phyloP scores from a whole-genome alignment of 2,113 vertebrate species.

The Thamnaconus septentrionalis region DNA sequence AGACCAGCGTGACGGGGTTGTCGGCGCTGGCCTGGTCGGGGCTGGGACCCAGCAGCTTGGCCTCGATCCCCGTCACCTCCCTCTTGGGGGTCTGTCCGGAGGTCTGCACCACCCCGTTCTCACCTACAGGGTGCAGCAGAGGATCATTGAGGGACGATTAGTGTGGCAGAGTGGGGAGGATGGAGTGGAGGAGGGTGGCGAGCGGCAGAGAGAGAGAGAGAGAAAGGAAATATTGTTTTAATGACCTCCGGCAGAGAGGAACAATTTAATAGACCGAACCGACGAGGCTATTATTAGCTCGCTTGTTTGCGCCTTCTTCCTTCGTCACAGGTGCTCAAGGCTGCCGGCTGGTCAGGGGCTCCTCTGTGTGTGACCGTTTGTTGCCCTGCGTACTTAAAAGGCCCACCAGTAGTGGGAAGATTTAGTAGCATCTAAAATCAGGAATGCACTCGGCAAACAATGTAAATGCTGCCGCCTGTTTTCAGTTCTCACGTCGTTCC shows the following conservation, averaged over 20 bases:
- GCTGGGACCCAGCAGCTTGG: slow-evolving; percentile 77
- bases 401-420: too few relatives aligned
- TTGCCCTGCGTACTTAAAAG: slow-evolving; percentile 42
- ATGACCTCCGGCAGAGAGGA: slow-evolving; percentile 40
- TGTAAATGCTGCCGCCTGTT: too few relatives aligned
- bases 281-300: slow-evolving; percentile 33
- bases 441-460: too few relatives aligned
- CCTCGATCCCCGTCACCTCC: slow-evolving; percentile 85
- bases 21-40: slow-evolving; percentile 84
- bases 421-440: too few relatives aligned
- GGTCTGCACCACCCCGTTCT: slow-evolving; percentile 84
- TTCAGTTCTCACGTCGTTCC: too few relatives aligned
- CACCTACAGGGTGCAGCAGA: slow-evolving; percentile 65
- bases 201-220: slow-evolving; percentile 33
- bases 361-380: slow-evolving; percentile 45
- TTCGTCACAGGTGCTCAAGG: too few relatives aligned
- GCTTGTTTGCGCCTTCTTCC: neutral
- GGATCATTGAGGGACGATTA: slow-evolving; percentile 8
- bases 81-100: slow-evolving; percentile 74
- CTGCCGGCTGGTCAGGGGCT: too few relatives aligned
- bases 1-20: slow-evolving; percentile 94
- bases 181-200: neutral
- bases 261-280: slow-evolving; percentile 32
- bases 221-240: slow-evolving; percentile 50
- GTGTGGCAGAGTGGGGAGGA: neutral